Evolutionary conservation across 2,113 vertebrate genomes (phyloP), one percentile per base, ranked within the genome.

Genomic region (Apteryx mantelli): DNA sequence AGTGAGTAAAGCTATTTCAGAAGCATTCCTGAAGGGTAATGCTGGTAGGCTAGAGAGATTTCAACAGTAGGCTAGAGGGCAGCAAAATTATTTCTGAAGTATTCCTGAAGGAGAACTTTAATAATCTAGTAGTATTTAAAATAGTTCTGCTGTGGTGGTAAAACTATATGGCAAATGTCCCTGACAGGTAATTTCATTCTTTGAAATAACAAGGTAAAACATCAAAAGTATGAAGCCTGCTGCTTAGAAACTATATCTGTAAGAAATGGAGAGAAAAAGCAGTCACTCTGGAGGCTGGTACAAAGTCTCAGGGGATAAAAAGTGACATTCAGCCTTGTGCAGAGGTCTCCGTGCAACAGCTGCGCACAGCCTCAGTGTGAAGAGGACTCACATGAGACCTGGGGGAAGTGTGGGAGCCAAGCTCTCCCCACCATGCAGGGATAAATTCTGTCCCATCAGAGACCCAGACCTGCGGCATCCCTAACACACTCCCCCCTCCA

Each of bases 61-160:
- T 97, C 96, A 82, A 46, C 85, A 78, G 94, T 88, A 68, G 42
- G 96, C 96, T 97, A 96, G 96, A 98, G 96, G 97, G 97, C 97
- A 96, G 97, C 97, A 97, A 91, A 97, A 97, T 97, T 94, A 97
- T 96, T 97, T 93, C 97, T 92, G 75, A 96, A 96, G 96, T 97
- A 96, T 97, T 97, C 97, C 97, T 97, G 89, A 87, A 95, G 97
- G 98, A 97, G 92, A 95, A 92, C 73, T 98, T 97, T 97, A 97
- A 97, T 97, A 97, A 96, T 98, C 78, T 68, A 96, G 97, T 85
- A 97, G 84, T 97, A 98, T 97, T 98, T 98, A 96, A 97, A 98
- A 97, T 56, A 96, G 95, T 97, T 97, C 94, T 97, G 86, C 94
- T 89, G 84, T 5, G 56, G 93, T 91, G 88, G 97, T 98, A 95